Base-by-base conservation (phyloP, 2,888 invertebrate species). In the Rotaria sp. region DNA sequence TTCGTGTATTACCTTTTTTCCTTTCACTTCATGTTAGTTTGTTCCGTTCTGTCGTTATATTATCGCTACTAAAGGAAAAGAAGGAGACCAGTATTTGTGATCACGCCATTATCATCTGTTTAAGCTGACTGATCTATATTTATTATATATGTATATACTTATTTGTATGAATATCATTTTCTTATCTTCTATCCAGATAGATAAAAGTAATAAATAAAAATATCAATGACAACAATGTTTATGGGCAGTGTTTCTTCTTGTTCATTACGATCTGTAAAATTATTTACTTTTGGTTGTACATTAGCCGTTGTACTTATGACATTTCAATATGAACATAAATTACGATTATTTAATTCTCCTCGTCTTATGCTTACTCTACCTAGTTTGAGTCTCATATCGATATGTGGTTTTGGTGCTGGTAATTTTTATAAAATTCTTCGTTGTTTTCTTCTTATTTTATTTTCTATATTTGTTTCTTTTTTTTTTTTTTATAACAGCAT, bases 281-380 rank as follows among this genome's bases (percentile, higher is more conserved):
- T 80, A 45, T 80, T 80, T 41, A 80, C 45, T 11, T 80, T 80
- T 80, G 80, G 80, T 45, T 80, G 80, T 45, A 45, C 45, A 45
- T 80, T 80, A 80, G 80, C 80, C 26, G 15, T 80, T 45, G 80
- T 80, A 21, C 45, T 80, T 45, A 80, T 80, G 80, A 45, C 35
- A 80, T 80, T 80, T 80, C 80, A 80, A 80, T 80, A 45, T 80
- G 80, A 80, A n/a, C 45, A 80, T 45, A 80, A 80, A 80, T n/a
- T 80, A 26, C 41, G 80, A 45, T 15, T 80, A 80, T 80, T 80
- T 45, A 41, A 80, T 80, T 67, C 67, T 35, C 41, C 80, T 26
- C 45, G 80, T 45, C n/a, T 80, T 15, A 80, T 80, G n/a, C 80
- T 80, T 10, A 80, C 80, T n/a, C 38, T 67, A 21, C 80, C 80